These are phyloP conservation scores for Vidua macroura DNA, from an alignment of 2,113 vertebrate species.

Conservation along the genomic window DNA sequence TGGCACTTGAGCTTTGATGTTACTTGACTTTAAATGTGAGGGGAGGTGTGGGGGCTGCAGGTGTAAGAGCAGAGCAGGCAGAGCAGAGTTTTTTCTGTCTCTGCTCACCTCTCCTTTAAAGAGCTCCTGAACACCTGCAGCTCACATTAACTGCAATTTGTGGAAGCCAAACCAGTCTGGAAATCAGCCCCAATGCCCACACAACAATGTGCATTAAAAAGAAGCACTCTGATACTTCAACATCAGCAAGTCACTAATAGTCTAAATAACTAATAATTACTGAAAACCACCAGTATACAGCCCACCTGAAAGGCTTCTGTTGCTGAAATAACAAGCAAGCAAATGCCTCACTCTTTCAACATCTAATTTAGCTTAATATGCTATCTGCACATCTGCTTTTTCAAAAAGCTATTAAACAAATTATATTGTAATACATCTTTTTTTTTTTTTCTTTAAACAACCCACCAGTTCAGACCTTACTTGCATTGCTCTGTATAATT, in stretches of 20 bases:
- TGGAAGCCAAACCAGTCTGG: background rate
- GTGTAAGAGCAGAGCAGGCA: background rate
- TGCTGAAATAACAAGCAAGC: background rate
- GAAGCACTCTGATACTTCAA: background rate
- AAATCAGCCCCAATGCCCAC: background rate
- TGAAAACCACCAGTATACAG: background rate
- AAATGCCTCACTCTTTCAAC: background rate
- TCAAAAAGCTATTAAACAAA: background rate
- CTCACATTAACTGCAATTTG: background rate
- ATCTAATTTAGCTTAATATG: slow-evolving; percentile 13
- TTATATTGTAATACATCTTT: background rate
- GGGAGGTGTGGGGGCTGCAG: background rate
- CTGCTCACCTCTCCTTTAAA: background rate
- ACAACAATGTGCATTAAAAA: background rate
- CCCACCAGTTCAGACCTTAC: background rate
- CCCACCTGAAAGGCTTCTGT: background rate
- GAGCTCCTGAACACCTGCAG: slow-evolving; percentile 40
- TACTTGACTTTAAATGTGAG: background rate
- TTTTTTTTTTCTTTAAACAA: background rate
- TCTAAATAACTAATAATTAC: slow-evolving; percentile 26
- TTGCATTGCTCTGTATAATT: background rate
- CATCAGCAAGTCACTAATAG: slow-evolving; percentile 10
- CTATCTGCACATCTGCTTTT: slow-evolving; percentile 31
- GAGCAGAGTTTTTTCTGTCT: background rate
- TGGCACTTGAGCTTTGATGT: background rate